A percentile compares a stretch with the other conserved stretches of the same genome.
Evolutionary conservation across 1,140 invertebrate species (phyloP).

Genomic region (Plectrocnemia conspersa): DNA sequence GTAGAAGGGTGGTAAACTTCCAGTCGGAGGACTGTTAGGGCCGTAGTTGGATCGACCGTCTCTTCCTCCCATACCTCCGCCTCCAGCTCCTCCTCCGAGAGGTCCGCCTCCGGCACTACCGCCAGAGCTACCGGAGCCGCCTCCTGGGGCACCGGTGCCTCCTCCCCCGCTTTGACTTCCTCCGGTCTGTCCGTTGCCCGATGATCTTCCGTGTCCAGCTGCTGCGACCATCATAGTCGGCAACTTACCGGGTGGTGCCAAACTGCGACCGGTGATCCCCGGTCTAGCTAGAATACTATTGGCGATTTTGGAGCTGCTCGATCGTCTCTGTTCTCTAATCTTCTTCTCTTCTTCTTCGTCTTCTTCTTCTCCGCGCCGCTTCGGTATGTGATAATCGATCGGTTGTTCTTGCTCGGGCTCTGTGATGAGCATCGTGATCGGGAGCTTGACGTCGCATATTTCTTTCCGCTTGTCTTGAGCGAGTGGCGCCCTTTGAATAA

Average conservation of each 20-base stretch:
- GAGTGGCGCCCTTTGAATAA: conserved; percentile 75
- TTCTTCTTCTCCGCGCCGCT: conserved; percentile 62
- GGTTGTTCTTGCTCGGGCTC: conserved; percentile 74
- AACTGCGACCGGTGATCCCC: conserved; percentile 44
- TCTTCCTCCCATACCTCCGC: conserved; percentile 68
- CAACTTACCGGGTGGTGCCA: conserved; percentile 50
- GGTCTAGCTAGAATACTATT: conserved; percentile 52
- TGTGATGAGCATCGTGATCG: conserved; percentile 45
- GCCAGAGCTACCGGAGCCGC: conserved; percentile 49
- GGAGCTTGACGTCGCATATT: conserved; percentile 49
- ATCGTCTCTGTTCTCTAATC: conserved; percentile 54
- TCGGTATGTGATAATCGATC: conserved; percentile 82
- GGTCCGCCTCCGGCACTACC: conserved; percentile 57
- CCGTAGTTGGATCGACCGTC: conserved; percentile 76
- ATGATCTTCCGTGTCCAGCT: conserved; percentile 69
- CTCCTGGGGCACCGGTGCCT: conserved; percentile 50
- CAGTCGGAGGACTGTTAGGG: conserved; percentile 75
- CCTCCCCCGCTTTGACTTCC: conserved; percentile 52
- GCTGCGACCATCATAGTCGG: conserved; percentile 61
- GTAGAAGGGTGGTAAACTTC: conserved; percentile 77
- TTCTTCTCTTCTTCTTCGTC: conserved; percentile 58
- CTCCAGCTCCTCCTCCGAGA: conserved; percentile 59
- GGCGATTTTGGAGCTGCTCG: conserved; percentile 56
- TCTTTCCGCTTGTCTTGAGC: conserved; percentile 51
- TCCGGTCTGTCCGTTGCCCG: conserved; percentile 50